These are phyloP conservation scores for Podarcis siculus DNA, from an alignment of 2,797 vertebrate species.

Conservation along the genomic window DNA sequence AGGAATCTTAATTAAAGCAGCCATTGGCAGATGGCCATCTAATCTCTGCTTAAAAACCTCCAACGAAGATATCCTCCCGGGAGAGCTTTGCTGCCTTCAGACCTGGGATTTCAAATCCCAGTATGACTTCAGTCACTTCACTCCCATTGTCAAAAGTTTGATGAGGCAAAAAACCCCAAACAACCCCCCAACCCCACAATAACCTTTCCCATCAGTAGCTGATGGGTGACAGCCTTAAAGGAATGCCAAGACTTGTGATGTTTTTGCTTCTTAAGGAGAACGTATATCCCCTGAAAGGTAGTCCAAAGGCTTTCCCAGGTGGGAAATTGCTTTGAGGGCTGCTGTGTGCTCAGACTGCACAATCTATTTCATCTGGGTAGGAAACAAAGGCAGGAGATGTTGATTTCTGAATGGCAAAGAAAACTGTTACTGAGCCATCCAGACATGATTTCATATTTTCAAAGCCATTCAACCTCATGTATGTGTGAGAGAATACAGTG, in stretches of 20 bases:
- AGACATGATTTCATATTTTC: conserved; percentile 4
- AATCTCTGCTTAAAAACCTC: too few relatives aligned
- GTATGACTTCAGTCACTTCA: neutral
- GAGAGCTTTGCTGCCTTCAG: too few relatives aligned
- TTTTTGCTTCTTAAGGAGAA: neutral
- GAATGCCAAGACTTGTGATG: neutral
- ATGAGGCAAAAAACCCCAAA: neutral
- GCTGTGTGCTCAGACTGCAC: fast-evolving
- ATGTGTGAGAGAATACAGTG: neutral
- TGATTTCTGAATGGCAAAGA: neutral
- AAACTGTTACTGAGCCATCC: neutral
- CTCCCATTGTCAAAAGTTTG: neutral
- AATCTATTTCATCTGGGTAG: fast-evolving
- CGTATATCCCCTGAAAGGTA: neutral
- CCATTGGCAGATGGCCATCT: too few relatives aligned
- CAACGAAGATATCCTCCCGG: too few relatives aligned
- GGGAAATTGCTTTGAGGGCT: neutral
- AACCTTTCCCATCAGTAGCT: neutral
- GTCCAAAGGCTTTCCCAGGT: fast-evolving
- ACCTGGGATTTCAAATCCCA: conserved; percentile 10
- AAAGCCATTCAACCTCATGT: neutral
- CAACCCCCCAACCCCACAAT: neutral
- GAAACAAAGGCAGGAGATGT: neutral
- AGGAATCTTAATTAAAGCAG: too few relatives aligned
- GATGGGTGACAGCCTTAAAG: too few relatives aligned